Conservation (phyloP, 2,113 vertebrate species). For the Phalacrocorax brasilianus region DNA sequence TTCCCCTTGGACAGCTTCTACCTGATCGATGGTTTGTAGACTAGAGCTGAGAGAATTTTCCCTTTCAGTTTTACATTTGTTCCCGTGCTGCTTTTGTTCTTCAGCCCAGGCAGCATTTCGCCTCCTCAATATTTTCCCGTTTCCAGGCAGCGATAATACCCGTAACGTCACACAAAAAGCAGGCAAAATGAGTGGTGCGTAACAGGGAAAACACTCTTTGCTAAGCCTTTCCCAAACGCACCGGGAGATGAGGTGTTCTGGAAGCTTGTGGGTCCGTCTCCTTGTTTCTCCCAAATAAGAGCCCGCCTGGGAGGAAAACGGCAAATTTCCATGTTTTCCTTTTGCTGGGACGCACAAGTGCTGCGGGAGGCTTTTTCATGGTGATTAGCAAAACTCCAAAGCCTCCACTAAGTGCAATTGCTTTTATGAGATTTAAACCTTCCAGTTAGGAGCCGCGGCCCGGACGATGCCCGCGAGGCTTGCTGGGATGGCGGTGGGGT, state of each 20-base stretch:
- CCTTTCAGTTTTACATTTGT: not conserved
- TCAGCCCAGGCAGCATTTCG: not conserved
- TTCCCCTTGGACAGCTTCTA: not conserved
- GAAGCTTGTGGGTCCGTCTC: not conserved
- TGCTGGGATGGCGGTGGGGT: not conserved
- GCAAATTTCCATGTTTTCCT: not conserved
- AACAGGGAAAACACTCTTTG: not conserved
- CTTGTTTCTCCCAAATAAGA: not conserved
- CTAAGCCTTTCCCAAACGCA: fast-evolving
- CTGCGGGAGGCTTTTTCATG: fast-evolving
- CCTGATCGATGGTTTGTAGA: not conserved
- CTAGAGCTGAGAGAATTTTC: not conserved
- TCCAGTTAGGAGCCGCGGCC: fast-evolving
- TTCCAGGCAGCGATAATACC: not conserved
- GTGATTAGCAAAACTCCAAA: not conserved
- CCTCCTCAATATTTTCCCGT: not conserved
- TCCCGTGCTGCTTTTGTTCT: not conserved
- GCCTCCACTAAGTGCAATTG: not conserved
- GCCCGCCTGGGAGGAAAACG: not conserved
- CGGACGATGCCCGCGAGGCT: fast-evolving
- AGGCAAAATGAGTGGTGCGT: too few relatives aligned
- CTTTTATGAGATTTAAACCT: not conserved
- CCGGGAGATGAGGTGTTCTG: fast-evolving
- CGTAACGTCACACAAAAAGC: too few relatives aligned
- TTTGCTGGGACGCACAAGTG: not conserved